Percentiles rank a stretch among this genome's conserved stretches.
Evolutionary conservation across 64 coral and sea anemone genomes (phyloP).

Genomic region (Stichodactyla helianthus): DNA sequence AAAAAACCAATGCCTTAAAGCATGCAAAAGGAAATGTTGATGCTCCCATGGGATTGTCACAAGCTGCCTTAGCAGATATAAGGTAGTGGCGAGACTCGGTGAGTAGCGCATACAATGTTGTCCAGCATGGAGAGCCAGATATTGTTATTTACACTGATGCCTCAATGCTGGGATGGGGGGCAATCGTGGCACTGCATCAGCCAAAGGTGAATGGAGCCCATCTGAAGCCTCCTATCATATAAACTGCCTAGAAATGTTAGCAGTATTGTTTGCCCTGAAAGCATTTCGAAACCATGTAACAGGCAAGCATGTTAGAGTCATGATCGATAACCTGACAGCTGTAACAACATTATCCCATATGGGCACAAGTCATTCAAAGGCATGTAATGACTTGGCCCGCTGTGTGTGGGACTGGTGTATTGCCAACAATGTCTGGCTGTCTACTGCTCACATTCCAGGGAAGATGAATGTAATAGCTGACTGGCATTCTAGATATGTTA

Average conservation of each 20-base stretch:
- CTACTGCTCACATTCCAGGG: no score
- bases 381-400: not conserved
- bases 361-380: slow-evolving; percentile 35
- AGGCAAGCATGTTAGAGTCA: no score
- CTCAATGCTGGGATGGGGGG: slow-evolving; percentile 44
- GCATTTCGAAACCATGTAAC: no score
- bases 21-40: slow-evolving; percentile 29
- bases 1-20: slow-evolving; percentile 23
- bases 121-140: slow-evolving; percentile 25
- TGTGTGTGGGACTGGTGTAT: slow-evolving; percentile 36
- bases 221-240: slow-evolving; percentile 24
- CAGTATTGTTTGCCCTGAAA: no score
- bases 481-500: no score
- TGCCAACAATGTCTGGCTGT: slow-evolving; percentile 24
- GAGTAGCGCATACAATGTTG: not conserved
- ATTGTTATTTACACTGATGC: no score
- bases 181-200: not conserved
- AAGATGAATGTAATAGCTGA: no score
- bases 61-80: slow-evolving; percentile 3
- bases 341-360: slow-evolving; percentile 22
- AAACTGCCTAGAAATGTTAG: slow-evolving; percentile 45
- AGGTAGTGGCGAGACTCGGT: slow-evolving; percentile 26
- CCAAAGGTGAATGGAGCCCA: slow-evolving; percentile 17
- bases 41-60: not conserved
- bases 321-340: no score